Conservation (phyloP, 2,113 vertebrate species). For the Leptosomus discolor region DNA sequence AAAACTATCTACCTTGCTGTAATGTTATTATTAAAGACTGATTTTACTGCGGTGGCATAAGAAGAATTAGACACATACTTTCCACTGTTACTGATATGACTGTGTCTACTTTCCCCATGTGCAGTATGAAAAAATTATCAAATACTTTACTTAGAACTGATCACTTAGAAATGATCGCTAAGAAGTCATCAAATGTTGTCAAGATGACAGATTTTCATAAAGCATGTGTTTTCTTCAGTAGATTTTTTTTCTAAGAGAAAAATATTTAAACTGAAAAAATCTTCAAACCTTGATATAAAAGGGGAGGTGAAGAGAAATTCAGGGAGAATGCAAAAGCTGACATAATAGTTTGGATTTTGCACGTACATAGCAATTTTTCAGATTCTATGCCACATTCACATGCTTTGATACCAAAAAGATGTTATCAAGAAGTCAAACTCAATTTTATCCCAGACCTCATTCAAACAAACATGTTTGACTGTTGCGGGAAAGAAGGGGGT, state of each 20-base stretch:
- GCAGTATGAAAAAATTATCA: neutral
- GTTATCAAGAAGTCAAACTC: neutral
- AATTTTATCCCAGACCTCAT: neutral
- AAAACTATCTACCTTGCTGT: neutral
- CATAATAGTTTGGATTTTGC: neutral
- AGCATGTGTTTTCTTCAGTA: accelerated
- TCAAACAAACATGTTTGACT: neutral
- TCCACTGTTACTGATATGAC: neutral
- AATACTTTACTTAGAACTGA: neutral
- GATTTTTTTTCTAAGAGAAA: neutral
- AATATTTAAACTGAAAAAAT: neutral
- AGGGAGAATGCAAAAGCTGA: neutral
- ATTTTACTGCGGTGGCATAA: neutral
- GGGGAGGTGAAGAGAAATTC: neutral
- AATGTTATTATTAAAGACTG: neutral
- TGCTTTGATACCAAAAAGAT: neutral
- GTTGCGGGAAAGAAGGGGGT: constrained; percentile 21
- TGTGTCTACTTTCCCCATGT: neutral
- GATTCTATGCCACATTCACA: neutral
- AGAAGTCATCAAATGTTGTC: neutral
- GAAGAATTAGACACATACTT: neutral
- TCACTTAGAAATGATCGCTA: neutral
- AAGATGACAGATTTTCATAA: neutral
- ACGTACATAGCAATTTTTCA: neutral
- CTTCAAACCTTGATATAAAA: neutral